These are phyloP conservation scores for Rhaphigaster nebulosa DNA, from an alignment of 2,888 invertebrate species.

Conservation along the genomic window DNA sequence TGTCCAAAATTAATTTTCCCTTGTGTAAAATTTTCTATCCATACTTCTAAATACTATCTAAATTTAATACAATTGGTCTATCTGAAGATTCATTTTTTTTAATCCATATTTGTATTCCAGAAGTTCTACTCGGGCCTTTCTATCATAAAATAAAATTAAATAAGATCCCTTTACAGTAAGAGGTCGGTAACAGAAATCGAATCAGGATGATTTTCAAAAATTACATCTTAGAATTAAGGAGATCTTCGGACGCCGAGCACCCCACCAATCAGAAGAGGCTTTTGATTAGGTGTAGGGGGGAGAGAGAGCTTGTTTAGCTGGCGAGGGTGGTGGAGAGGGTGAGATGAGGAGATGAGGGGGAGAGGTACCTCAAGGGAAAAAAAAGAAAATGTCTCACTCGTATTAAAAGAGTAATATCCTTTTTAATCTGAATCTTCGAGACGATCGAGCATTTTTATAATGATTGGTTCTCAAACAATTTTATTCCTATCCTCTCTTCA, in stretches of 20 bases:
- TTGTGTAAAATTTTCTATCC: neutral
- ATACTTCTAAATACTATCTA: neutral
- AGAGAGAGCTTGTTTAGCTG: neutral
- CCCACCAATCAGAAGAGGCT: neutral
- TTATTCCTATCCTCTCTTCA: neutral
- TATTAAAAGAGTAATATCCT: conserved; percentile 27
- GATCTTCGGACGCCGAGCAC: neutral
- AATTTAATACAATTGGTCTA: neutral
- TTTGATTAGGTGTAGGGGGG: conserved; percentile 15
- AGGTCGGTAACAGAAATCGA: conserved; percentile 1
- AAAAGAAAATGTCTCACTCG: conserved; percentile 10
- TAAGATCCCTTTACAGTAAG: neutral
- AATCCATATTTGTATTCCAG: neutral
- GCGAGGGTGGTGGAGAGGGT: neutral
- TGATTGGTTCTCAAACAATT: conserved; percentile 24
- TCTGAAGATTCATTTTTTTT: neutral
- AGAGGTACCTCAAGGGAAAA: neutral
- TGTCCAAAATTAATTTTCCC: no score
- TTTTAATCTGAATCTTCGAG: neutral
- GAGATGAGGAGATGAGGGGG: no score
- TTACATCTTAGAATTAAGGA: conserved; percentile 26
- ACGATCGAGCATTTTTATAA: conserved; percentile 35
- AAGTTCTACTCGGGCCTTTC: neutral
- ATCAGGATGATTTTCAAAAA: conserved; percentile 38
- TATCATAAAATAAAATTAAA: neutral